Percentiles rank a stretch among this genome's conserved stretches.
Evolutionary conservation across 2,888 invertebrate species (phyloP).

Genomic region (Protonemura montana): DNA sequence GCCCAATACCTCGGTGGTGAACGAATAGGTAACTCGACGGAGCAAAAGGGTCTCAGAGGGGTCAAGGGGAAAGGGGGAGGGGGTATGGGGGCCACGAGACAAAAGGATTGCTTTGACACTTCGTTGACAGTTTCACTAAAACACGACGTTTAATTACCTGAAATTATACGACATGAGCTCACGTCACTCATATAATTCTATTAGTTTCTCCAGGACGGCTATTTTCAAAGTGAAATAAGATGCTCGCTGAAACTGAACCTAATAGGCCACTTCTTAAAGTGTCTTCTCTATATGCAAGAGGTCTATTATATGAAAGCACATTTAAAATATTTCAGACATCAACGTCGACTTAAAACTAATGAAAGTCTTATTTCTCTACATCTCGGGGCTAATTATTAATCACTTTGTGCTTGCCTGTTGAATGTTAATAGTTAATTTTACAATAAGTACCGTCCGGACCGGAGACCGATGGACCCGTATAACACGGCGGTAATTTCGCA

Average conservation of each 20-base stretch:
- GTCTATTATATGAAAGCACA: neutral
- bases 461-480: neutral
- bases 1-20: too few relatives aligned
- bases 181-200: slow-evolving; percentile 37
- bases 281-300: neutral
- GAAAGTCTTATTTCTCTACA: slow-evolving; percentile 32
- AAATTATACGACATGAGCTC: slow-evolving; percentile 33
- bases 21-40: too few relatives aligned
- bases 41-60: too few relatives aligned
- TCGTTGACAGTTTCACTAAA: slow-evolving; percentile 35
- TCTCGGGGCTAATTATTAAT: slow-evolving; percentile 39
- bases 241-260: neutral
- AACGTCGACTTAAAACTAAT: slow-evolving; percentile 22
- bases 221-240: neutral
- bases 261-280: neutral
- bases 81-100: neutral
- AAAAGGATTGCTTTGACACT: slow-evolving; percentile 9
- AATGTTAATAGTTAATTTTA: slow-evolving; percentile 8
- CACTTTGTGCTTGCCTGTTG: slow-evolving; percentile 30
- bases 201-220: slow-evolving; percentile 7
- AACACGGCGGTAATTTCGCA: neutral
- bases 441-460: neutral
- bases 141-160: slow-evolving; percentile 34
- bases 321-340: neutral
- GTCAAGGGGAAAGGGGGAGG: too few relatives aligned